Conservation (phyloP, 2,888 invertebrate genomes). For the Stictocephala bisonia region DNA sequence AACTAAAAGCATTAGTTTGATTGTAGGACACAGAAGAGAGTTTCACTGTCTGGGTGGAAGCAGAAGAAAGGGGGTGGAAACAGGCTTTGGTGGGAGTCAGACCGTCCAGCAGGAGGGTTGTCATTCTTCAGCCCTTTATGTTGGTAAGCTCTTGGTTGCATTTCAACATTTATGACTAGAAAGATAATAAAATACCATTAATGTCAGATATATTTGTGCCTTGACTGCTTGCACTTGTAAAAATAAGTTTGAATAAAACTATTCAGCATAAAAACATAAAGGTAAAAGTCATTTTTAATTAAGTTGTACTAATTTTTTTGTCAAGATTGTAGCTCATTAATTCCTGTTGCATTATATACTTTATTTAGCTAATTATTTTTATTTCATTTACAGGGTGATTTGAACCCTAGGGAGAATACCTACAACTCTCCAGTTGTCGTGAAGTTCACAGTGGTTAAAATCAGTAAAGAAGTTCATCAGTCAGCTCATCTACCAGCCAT, state of each 20-base stretch:
- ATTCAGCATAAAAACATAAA: too few relatives aligned
- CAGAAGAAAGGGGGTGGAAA: conserved; percentile 1
- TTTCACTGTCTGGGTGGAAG: not conserved
- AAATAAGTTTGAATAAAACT: too few relatives aligned
- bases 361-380: too few relatives aligned
- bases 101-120: not conserved
- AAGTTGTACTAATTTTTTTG: too few relatives aligned
- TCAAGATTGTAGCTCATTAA: too few relatives aligned
- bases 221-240: too few relatives aligned
- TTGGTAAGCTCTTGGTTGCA: not conserved
- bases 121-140: conserved; percentile 21
- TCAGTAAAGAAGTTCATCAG: not conserved
- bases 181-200: too few relatives aligned
- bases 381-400: conserved; percentile 9
- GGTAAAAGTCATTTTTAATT: too few relatives aligned
- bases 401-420: not conserved
- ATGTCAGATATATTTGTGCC: too few relatives aligned
- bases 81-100: conserved; percentile 5
- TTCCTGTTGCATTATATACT: too few relatives aligned
- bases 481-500: not conserved
- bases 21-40: not conserved
- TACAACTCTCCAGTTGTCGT: conserved; percentile 11
- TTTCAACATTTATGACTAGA: too few relatives aligned
- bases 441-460: conserved; percentile 22
- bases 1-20: too few relatives aligned